phyloP scores from a whole-genome alignment of 2,888 invertebrate species.

The Monochamus alternatus region DNA sequence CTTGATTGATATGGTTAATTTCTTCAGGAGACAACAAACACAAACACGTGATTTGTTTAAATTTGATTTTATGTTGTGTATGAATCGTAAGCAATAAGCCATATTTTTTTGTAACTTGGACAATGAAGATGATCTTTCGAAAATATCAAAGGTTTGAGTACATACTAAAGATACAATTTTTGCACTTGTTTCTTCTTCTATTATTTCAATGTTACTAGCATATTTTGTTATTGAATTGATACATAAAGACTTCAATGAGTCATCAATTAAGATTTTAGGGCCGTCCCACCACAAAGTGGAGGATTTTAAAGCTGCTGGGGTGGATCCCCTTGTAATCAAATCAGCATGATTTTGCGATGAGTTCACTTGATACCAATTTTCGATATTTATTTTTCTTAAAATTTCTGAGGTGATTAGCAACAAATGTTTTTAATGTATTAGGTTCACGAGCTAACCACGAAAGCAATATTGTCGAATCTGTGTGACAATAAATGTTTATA shows the following conservation, averaged over 20 bases:
- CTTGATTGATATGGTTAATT: neutral
- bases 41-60: too few relatives aligned
- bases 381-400: neutral
- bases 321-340: conserved; percentile 15
- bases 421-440: conserved; percentile 31
- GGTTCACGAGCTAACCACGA: conserved; percentile 30
- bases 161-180: too few relatives aligned
- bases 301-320: neutral
- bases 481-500: conserved; percentile 27
- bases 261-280: conserved; percentile 2
- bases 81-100: too few relatives aligned
- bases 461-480: conserved; percentile 41
- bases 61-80: too few relatives aligned
- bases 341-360: conserved; percentile 16
- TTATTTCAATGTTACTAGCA: too few relatives aligned
- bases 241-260: neutral
- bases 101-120: too few relatives aligned
- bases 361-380: conserved; percentile 18
- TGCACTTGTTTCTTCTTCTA: too few relatives aligned
- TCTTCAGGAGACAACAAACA: too few relatives aligned
- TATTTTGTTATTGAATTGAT: neutral
- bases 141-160: too few relatives aligned
- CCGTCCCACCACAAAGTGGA: conserved; percentile 20
- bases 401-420: conserved; percentile 34
- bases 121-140: too few relatives aligned